phyloP scores from a whole-genome alignment of 2,888 invertebrate species.

The Eupithecia exiguata region DNA sequence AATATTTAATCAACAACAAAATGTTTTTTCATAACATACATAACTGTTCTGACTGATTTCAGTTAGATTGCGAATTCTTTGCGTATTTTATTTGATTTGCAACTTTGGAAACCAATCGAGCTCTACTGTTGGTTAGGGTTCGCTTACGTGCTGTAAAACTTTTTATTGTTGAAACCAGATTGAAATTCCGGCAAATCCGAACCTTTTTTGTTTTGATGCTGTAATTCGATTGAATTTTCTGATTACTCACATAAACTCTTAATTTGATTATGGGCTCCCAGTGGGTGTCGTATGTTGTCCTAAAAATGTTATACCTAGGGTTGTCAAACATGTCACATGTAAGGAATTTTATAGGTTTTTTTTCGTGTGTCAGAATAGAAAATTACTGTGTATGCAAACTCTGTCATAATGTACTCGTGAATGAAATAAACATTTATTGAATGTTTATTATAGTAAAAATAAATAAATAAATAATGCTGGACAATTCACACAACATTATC shows the following conservation, averaged over 20 bases:
- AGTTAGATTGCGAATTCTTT: constrained; percentile 67
- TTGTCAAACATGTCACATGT: background rate
- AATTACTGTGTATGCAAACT: too few species aligned
- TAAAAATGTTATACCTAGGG: background rate
- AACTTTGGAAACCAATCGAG: constrained; percentile 64
- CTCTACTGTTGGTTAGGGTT: constrained; percentile 45
- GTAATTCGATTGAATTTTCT: constrained; percentile 25
- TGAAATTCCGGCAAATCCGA: constrained; percentile 32
- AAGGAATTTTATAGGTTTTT: background rate
- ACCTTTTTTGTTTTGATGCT: constrained; percentile 18
- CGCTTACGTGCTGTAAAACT: constrained; percentile 34
- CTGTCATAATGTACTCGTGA: too few species aligned
- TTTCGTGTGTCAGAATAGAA: background rate
- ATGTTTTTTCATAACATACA: background rate
- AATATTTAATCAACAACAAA: background rate
- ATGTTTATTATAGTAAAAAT: too few species aligned
- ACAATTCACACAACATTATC: too few species aligned
- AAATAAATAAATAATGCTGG: too few species aligned
- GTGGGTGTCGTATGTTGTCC: background rate
- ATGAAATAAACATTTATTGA: too few species aligned
- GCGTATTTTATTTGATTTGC: constrained; percentile 57
- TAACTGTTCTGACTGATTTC: constrained; percentile 38
- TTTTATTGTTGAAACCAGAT: constrained; percentile 35
- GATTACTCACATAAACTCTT: constrained; percentile 4
- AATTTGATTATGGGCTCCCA: background rate